A percentile compares a stretch with the other conserved stretches of the same genome.
Conservation (phyloP, 30 jellyfish, hydroid and myxozoan genomes). For the Aurelia coerulea region DNA sequence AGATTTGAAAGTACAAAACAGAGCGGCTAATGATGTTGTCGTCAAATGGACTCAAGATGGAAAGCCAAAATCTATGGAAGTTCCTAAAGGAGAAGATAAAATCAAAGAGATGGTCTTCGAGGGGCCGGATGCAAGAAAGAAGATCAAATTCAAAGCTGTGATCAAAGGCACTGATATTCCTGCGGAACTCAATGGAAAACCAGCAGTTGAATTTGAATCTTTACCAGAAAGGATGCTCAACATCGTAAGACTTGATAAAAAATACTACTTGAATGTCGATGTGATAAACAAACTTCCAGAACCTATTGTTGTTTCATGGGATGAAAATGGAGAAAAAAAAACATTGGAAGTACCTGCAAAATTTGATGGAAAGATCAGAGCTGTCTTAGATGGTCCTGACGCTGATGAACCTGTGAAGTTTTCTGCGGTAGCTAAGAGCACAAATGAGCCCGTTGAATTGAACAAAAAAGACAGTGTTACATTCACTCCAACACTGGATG, state of each 20-base stretch:
- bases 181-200: slow-evolving; percentile 36
- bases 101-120: slow-evolving; percentile 3
- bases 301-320: slow-evolving; percentile 18
- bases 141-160: slow-evolving; percentile 7
- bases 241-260: slow-evolving; percentile 5
- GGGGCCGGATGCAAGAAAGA: slow-evolving; percentile 27
- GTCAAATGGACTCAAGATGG: slow-evolving; percentile 48
- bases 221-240: background rate
- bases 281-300: slow-evolving; percentile 23
- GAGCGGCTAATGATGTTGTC: slow-evolving; percentile 14
- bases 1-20: slow-evolving; percentile 10
- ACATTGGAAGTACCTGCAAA: slow-evolving; percentile 1
- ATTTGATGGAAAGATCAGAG: background rate
- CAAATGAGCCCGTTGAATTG: slow-evolving; percentile 7
- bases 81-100: background rate
- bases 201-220: slow-evolving; percentile 2
- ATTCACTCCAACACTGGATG: background rate
- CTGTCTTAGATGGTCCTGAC: slow-evolving; percentile 10
- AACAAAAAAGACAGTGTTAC: slow-evolving; percentile 14
- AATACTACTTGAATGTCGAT: slow-evolving; percentile 21
- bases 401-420: slow-evolving; percentile 17
- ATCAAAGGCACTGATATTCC: slow-evolving; percentile 4
- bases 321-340: background rate
- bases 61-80: slow-evolving; percentile 1
- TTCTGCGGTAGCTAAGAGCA: slow-evolving; percentile 27